These are phyloP conservation scores for Sinosuthora webbiana DNA, from an alignment of 2,113 vertebrate species.

Conservation along the genomic window DNA sequence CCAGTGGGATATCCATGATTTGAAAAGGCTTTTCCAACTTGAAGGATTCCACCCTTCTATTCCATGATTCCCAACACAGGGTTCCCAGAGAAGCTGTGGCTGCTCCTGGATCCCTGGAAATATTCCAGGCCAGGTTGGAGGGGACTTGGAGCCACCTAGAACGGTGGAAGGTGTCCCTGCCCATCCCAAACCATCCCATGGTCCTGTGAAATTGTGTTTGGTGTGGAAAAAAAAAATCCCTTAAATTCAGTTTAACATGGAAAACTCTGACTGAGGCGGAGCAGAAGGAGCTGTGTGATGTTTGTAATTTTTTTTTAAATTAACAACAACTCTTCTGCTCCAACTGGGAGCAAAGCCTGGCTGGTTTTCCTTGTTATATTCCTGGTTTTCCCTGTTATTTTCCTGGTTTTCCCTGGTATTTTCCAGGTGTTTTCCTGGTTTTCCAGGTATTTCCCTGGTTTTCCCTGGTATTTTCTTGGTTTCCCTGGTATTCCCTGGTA, in stretches of 20 bases:
- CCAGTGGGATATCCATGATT: background rate
- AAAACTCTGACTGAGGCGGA: background rate
- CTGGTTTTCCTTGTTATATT: too few relatives aligned
- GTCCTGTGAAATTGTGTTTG: background rate
- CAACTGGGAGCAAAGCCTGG: background rate
- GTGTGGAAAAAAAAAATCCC: background rate
- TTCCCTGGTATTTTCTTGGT: too few relatives aligned
- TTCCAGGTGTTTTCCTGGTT: too few relatives aligned
- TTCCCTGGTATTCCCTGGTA: too few relatives aligned
- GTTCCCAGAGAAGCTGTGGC: background rate
- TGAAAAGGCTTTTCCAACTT: background rate
- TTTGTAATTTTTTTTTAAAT: background rate
- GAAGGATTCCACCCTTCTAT: background rate
- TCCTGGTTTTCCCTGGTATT: too few relatives aligned
- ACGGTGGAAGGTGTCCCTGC: background rate
- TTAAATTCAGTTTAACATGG: fast-evolving
- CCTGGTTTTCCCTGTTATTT: too few relatives aligned
- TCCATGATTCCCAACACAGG: background rate
- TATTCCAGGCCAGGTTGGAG: background rate
- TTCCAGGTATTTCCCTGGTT: too few relatives aligned
- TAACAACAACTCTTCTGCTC: background rate
- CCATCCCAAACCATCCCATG: background rate
- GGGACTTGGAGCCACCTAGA: background rate
- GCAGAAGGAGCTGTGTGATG: fast-evolving
- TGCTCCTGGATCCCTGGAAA: background rate